Evolutionary conservation across 2,888 invertebrate species (phyloP).

Genomic region (Nemotelus pantherinus): DNA sequence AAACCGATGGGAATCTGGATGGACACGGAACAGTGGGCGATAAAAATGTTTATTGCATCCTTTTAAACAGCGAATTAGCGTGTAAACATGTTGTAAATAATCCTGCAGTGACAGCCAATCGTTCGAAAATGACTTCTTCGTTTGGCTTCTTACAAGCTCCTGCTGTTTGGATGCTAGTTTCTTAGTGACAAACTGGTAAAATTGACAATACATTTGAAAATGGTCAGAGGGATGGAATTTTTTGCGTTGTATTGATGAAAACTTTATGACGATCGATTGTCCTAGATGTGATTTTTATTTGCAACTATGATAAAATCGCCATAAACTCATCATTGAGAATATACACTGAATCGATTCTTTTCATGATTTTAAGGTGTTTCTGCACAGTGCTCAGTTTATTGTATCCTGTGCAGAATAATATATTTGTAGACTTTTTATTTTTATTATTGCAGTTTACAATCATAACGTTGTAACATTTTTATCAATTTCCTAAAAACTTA

Average conservation of each 20-base stretch:
- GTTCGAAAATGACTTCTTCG: slow-evolving; percentile 15
- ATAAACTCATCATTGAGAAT: too few relatives aligned
- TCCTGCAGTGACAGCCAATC: neutral
- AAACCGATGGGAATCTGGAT: slow-evolving; percentile 27
- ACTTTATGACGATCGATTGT: neutral
- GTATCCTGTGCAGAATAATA: too few relatives aligned
- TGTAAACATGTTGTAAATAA: slow-evolving; percentile 47
- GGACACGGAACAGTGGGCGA: slow-evolving; percentile 39
- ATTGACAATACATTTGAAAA: neutral
- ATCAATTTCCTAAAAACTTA: too few relatives aligned
- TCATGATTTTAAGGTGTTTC: too few relatives aligned
- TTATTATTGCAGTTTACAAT: too few relatives aligned
- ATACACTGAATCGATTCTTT: too few relatives aligned
- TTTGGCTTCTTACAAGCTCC: slow-evolving; percentile 26
- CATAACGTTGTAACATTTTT: too few relatives aligned
- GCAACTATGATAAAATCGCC: too few relatives aligned
- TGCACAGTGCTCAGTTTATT: too few relatives aligned
- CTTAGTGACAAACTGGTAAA: neutral
- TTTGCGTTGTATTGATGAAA: neutral
- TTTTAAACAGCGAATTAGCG: slow-evolving; percentile 48
- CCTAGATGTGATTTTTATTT: too few relatives aligned
- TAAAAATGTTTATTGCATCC: slow-evolving; percentile 46
- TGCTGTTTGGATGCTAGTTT: slow-evolving; percentile 28
- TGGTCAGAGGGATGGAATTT: neutral
- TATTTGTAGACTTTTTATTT: too few relatives aligned